These are phyloP conservation scores for Pachyuromys duprasi DNA, from an alignment of 2,797 vertebrate genomes.

Conservation along the genomic window DNA sequence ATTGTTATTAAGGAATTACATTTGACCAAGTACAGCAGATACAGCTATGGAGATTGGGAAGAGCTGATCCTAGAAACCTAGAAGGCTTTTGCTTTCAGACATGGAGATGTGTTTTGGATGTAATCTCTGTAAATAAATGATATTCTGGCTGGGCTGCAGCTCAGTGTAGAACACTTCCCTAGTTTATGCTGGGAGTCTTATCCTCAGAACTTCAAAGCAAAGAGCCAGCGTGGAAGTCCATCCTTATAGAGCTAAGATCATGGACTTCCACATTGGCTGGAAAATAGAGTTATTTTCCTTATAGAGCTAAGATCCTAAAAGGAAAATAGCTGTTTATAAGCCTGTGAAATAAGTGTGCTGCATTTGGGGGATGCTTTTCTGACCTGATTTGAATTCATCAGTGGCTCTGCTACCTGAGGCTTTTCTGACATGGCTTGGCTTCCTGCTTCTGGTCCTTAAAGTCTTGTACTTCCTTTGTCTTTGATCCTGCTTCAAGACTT, in stretches of 20 bases:
- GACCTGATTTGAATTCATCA: neutral
- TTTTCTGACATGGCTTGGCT: neutral
- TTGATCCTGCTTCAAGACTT: neutral
- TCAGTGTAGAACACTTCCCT: neutral
- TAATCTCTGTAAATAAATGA: neutral
- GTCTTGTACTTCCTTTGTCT: neutral
- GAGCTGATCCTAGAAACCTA: neutral
- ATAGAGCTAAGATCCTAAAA: neutral
- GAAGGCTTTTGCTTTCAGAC: neutral
- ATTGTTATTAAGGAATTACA: neutral
- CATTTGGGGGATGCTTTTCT: neutral
- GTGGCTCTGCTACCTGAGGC: neutral
- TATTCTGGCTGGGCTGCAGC: neutral
- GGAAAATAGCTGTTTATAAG: neutral
- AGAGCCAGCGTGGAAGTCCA: neutral
- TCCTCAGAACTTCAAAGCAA: neutral
- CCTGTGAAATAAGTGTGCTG: neutral
- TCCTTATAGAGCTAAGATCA: neutral
- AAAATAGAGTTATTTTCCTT: too few species aligned
- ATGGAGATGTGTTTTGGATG: neutral
- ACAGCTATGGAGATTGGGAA: neutral
- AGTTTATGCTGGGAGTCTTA: too few species aligned
- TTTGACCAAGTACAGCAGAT: neutral
- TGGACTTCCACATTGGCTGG: too few species aligned
- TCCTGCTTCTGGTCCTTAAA: too few species aligned